phyloP scores from a whole-genome alignment of 1,140 invertebrate genomes.

The Chrysopa pallens region DNA sequence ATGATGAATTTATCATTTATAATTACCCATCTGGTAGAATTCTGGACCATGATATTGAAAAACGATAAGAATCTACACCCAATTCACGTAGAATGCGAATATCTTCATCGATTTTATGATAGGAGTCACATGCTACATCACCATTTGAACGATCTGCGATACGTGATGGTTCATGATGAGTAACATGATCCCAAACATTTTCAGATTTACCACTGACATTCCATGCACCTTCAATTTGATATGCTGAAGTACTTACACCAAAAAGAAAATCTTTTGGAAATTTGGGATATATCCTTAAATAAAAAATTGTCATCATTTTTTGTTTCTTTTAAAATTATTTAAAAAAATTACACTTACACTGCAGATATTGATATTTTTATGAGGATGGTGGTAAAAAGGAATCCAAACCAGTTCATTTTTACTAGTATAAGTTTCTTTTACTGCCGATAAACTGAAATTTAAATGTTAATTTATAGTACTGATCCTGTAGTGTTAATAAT shows the following conservation, averaged over 20 bases:
- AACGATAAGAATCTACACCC: constrained; percentile 28
- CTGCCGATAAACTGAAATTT: no score
- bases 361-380: no score
- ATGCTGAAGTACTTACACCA: constrained; percentile 25
- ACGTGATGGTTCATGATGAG: neutral
- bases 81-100: constrained; percentile 26
- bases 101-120: constrained; percentile 26
- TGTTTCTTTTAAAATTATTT: no score
- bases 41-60: constrained; percentile 41
- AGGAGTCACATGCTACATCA: constrained; percentile 22
- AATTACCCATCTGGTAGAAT: constrained; percentile 9
- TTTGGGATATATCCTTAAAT: no score
- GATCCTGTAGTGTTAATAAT: no score
- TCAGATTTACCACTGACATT: constrained; percentile 24
- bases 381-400: no score
- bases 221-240: constrained; percentile 30
- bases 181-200: neutral
- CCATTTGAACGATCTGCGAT: constrained; percentile 9
- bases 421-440: no score
- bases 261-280: constrained; percentile 23
- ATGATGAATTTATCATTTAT: no score
- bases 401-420: no score
- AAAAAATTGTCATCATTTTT: no score
- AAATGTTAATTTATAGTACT: no score
- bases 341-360: no score